phyloP scores from a whole-genome alignment of 2,888 invertebrate species.

The Euzophera pinguis region DNA sequence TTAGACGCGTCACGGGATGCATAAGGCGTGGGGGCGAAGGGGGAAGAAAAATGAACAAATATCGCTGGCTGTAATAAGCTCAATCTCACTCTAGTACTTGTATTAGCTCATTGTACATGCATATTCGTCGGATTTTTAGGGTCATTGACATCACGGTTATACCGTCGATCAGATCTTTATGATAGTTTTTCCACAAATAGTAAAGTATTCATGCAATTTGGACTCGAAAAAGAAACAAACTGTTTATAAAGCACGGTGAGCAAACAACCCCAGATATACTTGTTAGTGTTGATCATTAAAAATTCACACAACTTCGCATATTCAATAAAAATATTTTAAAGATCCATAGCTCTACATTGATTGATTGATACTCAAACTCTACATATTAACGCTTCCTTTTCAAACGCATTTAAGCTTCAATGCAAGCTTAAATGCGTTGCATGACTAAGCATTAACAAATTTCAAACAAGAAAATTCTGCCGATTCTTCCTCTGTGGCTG shows the following conservation, averaged over 20 bases:
- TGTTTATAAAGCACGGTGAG: too few species aligned
- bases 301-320: too few species aligned
- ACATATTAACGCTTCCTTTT: too few species aligned
- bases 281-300: too few species aligned
- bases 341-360: too few species aligned
- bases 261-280: too few species aligned
- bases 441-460: background rate
- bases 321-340: too few species aligned
- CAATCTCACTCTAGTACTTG: constrained; percentile 1
- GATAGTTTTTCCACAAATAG: too few species aligned
- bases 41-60: constrained; percentile 24
- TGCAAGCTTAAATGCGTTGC: background rate
- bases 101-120: background rate
- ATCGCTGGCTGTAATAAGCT: constrained; percentile 20
- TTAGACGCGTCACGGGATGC: constrained; percentile 60
- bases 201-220: too few species aligned
- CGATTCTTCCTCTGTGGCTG: background rate
- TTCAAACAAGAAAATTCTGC: background rate
- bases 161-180: background rate
- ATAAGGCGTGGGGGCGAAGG: constrained; percentile 41
- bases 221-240: too few species aligned
- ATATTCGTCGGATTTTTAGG: background rate
- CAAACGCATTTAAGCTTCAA: too few species aligned
- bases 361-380: too few species aligned
- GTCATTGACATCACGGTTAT: background rate